phyloP scores from a whole-genome alignment of 1,140 invertebrate genomes.

The Bilobella aurantiaca region DNA sequence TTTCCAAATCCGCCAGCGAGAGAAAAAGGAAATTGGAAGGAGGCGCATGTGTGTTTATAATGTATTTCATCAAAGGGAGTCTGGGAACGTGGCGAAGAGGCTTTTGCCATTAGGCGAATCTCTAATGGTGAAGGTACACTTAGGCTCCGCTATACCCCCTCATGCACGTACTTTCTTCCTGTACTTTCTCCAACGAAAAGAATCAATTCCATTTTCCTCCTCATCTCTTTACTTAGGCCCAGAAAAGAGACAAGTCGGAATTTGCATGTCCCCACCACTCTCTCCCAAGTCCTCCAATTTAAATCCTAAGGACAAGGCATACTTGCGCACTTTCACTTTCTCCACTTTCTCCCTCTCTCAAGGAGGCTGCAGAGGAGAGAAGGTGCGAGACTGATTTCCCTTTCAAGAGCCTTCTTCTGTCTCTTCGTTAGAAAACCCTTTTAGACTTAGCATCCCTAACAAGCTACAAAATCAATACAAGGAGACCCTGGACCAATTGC shows the following conservation, averaged over 20 bases:
- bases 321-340: neutral
- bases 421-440: neutral
- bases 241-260: too few relatives aligned
- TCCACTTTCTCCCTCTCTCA: neutral
- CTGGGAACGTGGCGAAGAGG: neutral
- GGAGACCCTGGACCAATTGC: neutral
- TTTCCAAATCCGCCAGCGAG: neutral
- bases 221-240: slow-evolving; percentile 2
- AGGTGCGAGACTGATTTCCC: neutral
- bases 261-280: neutral
- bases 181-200: too few relatives aligned
- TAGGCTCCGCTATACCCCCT: neutral
- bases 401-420: neutral
- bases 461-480: slow-evolving; percentile 2
- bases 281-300: slow-evolving; percentile 1
- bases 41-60: neutral
- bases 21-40: too few relatives aligned
- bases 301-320: neutral
- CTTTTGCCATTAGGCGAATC: neutral
- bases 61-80: neutral
- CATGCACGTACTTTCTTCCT: too few relatives aligned
- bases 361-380: neutral
- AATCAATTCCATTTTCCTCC: slow-evolving; percentile 7
- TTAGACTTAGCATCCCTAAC: neutral
- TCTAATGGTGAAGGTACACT: neutral